Evolutionary conservation across 2,113 vertebrate species (phyloP).

Genomic region (Bubo bubo): DNA sequence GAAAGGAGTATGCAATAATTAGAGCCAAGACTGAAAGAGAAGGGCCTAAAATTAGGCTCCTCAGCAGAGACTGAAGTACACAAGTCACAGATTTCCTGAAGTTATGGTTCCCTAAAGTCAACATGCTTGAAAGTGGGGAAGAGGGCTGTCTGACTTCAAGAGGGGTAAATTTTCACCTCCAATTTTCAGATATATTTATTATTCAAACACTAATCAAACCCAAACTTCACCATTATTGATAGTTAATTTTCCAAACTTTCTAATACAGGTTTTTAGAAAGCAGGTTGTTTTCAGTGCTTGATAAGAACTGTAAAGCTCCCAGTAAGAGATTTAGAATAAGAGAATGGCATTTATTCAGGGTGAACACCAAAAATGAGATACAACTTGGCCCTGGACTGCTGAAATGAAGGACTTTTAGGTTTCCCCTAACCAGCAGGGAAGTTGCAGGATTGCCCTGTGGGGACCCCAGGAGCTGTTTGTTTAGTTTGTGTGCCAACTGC

Average conservation of each 20-base stretch:
- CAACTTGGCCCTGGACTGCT: not conserved
- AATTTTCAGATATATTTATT: not conserved
- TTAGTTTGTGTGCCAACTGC: not conserved
- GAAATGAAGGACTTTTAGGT: not conserved
- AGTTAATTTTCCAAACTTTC: not conserved
- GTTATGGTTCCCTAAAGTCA: not conserved
- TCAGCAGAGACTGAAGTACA: not conserved
- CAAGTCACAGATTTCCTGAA: not conserved
- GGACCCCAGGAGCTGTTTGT: not conserved
- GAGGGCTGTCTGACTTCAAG: not conserved
- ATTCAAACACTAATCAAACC: not conserved
- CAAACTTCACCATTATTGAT: not conserved
- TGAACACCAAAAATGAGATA: not conserved
- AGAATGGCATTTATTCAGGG: not conserved
- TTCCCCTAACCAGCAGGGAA: not conserved
- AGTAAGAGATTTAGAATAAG: not conserved
- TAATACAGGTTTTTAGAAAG: not conserved
- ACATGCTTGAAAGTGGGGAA: rapidly evolving
- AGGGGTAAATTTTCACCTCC: not conserved
- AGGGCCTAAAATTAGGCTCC: not conserved
- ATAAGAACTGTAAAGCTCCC: not conserved
- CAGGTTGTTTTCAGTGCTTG: rapidly evolving
- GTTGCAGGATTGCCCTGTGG: not conserved
- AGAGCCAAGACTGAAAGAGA: not conserved
- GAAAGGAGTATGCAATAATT: not conserved